Evolutionary conservation across 2,113 vertebrate species (phyloP).

Genomic region (Oreochromis spilurus): DNA sequence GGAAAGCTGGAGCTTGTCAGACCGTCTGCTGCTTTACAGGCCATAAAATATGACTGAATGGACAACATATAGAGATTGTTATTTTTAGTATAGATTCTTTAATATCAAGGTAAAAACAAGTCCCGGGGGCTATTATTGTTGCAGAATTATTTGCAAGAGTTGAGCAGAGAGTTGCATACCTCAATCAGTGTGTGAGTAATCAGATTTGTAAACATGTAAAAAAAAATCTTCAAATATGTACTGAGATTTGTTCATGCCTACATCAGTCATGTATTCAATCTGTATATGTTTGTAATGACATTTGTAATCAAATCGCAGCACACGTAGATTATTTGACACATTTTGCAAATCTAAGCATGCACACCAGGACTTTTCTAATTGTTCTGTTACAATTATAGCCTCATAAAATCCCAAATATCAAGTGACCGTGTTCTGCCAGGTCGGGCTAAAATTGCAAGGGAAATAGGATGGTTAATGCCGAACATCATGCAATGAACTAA

Average conservation of each 20-base stretch:
- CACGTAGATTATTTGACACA: background rate
- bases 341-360: background rate
- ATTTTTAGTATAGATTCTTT: background rate
- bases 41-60: background rate
- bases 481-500: background rate
- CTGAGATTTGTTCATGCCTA: background rate
- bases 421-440: background rate
- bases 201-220: background rate
- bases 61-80: background rate
- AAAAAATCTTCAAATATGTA: background rate
- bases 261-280: background rate
- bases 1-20: background rate
- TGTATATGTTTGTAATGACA: background rate
- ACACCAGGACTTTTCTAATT: background rate
- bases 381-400: background rate
- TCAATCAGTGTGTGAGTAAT: background rate
- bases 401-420: background rate
- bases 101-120: background rate
- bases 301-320: background rate
- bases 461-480: background rate
- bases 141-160: background rate
- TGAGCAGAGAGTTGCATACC: background rate
- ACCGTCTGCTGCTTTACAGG: background rate
- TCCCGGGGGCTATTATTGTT: background rate
- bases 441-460: background rate